Evolutionary conservation across 2,113 vertebrate species (phyloP), one percentile per base, ranked within the genome.

Genomic region (Halcyon senegalensis): DNA sequence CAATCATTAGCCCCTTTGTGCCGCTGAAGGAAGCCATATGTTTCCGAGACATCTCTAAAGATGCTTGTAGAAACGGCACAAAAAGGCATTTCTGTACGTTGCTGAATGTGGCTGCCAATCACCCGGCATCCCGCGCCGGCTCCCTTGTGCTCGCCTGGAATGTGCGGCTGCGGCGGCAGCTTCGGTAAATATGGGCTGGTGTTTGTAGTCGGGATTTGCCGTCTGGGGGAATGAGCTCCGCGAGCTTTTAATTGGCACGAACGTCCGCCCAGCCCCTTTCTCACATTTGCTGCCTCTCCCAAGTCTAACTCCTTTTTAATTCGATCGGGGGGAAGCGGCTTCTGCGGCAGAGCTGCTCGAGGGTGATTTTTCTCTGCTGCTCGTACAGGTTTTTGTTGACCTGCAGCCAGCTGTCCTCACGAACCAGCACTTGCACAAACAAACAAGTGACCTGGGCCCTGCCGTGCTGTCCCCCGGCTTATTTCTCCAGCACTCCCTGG

Each of bases 41-140:
- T 12, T 62, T 58, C 81, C 10, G 70, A 77, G 81, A 23, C 73
- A 20, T 41, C 82, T 43, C 48, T 14, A 30, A 46, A 76, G 72
- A 23, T 48, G 43, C 18, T 39, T 13, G 46, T 75, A 39, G 87
- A 28, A 92, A 8, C 67, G 14, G 59, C 62, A 83, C 63, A 9
- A 43, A 48, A 60, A 59, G 77, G 74, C 74, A 37, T 85, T 90
- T 90, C 91, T 53, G 79, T 27, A 53, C 0, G 55, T 6, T 31
- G 74, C 93, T 79, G 93, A 53, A 64, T 10, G 89, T 4, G 8
- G 83, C 91, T 87, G 94, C 94, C 87, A 7, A 37, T 60, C 77
- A 31, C 58, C 24, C 83, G 0, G 27, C 7, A 2, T 63, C 67
- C 84, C 20, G 28, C 53, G 24, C 67, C 23, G 10, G 69, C 13